Conservation (phyloP, 2,113 vertebrate genomes). For the Gymnorhina tibicen region DNA sequence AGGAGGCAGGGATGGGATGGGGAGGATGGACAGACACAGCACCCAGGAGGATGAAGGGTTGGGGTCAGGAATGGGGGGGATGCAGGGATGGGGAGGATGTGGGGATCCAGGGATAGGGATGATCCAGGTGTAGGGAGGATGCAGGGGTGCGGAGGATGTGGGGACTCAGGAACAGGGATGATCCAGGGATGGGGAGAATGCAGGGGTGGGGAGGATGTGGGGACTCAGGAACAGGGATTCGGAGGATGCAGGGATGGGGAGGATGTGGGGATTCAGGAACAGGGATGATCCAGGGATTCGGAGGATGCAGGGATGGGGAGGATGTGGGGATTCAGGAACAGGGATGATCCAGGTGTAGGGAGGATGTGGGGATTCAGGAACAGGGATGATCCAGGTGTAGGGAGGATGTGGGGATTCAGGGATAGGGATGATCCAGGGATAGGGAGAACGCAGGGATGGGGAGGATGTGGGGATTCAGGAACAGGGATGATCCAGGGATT, state of each 20-base stretch:
- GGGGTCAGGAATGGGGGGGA: not conserved
- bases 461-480: not conserved
- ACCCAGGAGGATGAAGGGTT: not conserved
- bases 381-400: too few relatives aligned
- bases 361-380: not conserved
- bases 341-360: not conserved
- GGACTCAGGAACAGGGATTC: not conserved
- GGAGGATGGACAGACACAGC: not conserved
- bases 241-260: too few relatives aligned
- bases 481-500: rapidly evolving
- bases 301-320: not conserved
- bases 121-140: too few relatives aligned
- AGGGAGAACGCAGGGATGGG: not conserved
- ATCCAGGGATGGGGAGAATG: too few relatives aligned
- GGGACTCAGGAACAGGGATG: too few relatives aligned
- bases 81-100: not conserved
- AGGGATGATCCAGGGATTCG: not conserved
- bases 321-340: not conserved
- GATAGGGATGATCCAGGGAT: not conserved
- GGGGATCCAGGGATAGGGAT: too few relatives aligned
- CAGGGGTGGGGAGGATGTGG: not conserved
- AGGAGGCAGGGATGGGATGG: not conserved
- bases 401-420: not conserved
- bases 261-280: not conserved
- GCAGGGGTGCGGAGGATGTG: too few relatives aligned